These are phyloP conservation scores for Phrynocephalus vlangalii DNA, from an alignment of 2,797 vertebrate genomes.

Conservation along the genomic window DNA sequence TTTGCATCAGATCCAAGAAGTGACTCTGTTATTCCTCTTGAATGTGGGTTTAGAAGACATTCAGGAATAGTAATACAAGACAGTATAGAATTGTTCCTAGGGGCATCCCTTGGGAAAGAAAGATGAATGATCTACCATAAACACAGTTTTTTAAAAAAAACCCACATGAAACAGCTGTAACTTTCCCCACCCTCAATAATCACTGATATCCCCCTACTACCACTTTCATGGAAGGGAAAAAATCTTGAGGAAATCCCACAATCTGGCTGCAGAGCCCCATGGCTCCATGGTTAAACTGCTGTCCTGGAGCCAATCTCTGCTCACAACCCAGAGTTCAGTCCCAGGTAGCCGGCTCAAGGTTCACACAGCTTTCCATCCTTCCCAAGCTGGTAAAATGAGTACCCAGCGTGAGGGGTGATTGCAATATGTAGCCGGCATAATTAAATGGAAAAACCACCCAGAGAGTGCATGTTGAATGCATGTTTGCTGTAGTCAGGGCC, in stretches of 20 bases:
- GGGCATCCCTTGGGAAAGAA: background rate
- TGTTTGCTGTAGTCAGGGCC: background rate
- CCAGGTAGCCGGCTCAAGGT: too few relatives aligned
- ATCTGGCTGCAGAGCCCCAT: too few relatives aligned
- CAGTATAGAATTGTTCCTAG: background rate
- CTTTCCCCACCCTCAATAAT: background rate
- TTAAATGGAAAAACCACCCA: too few relatives aligned
- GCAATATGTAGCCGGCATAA: too few relatives aligned
- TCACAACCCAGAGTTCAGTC: too few relatives aligned
- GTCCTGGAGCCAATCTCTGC: too few relatives aligned
- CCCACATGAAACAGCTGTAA: background rate
- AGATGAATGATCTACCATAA: background rate
- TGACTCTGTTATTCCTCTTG: background rate
- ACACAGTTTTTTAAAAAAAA: background rate
- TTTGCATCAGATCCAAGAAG: background rate
- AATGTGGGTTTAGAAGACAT: background rate
- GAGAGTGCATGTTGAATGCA: background rate
- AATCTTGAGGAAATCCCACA: too few relatives aligned
- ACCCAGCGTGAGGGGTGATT: too few relatives aligned
- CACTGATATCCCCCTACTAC: background rate
- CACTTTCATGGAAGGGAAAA: too few relatives aligned
- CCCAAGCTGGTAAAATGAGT: too few relatives aligned
- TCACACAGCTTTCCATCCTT: too few relatives aligned
- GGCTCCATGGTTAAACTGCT: too few relatives aligned
- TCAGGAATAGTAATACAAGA: background rate